Evolutionary conservation across 1,140 invertebrate genomes (phyloP).

Genomic region (Lucilia sericata): DNA sequence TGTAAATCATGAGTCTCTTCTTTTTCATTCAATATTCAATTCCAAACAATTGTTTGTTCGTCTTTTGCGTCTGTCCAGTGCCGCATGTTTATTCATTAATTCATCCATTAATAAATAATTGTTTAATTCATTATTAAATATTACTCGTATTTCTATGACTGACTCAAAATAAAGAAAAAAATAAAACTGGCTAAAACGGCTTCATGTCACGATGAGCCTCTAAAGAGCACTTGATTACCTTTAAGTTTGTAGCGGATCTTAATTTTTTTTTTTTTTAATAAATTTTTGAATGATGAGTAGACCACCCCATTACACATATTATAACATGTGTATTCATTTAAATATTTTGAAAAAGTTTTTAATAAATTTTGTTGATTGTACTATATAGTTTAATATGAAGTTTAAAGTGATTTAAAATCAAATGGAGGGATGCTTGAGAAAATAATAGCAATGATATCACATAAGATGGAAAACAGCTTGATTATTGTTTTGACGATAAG

Average conservation of each 20-base stretch:
- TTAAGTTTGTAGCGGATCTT: background rate
- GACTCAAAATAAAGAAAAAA: background rate
- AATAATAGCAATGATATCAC: too few relatives aligned
- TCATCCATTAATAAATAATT: conserved; percentile 7
- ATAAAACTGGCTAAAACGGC: background rate
- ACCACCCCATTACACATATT: background rate
- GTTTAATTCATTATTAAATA: background rate
- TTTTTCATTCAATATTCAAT: too few relatives aligned
- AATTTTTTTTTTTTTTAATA: too few relatives aligned
- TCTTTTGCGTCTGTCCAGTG: background rate
- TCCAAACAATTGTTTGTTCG: background rate
- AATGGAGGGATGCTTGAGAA: too few relatives aligned
- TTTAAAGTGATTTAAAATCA: too few relatives aligned
- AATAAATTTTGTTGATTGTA: too few relatives aligned
- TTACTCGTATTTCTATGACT: background rate
- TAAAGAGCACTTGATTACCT: conserved; percentile 29
- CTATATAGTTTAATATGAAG: too few relatives aligned
- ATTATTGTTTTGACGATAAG: too few relatives aligned
- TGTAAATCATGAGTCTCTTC: too few relatives aligned
- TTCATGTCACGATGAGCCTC: background rate
- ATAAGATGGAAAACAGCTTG: too few relatives aligned
- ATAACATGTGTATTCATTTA: too few relatives aligned
- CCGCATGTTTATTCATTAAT: background rate
- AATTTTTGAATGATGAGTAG: background rate
- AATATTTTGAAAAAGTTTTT: too few relatives aligned